A percentile compares a stretch with the other conserved stretches of the same genome.
Conservation (phyloP, 2,888 invertebrate genomes). For the Lasioglossum lativentre region DNA sequence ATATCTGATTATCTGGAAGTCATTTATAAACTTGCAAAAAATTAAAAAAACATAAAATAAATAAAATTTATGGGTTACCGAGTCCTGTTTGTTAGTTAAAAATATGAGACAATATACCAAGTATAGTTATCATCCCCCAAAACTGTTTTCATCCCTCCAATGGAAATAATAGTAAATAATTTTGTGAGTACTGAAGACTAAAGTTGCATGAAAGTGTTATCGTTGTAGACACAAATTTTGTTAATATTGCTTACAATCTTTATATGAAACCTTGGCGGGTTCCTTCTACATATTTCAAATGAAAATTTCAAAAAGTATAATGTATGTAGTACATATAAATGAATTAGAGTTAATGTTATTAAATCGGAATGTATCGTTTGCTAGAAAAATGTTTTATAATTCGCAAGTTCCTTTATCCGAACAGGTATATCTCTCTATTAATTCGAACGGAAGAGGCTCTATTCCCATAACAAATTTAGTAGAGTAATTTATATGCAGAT, state of each 20-base stretch:
- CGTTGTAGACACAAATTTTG: too few species aligned
- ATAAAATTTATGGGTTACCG: too few species aligned
- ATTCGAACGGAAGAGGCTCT: background rate
- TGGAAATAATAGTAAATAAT: too few species aligned
- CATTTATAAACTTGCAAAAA: too few species aligned
- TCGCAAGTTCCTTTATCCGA: background rate
- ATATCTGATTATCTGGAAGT: too few species aligned
- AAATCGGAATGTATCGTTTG: background rate
- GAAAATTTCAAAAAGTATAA: background rate
- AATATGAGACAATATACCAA: background rate
- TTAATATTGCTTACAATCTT: too few species aligned
- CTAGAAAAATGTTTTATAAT: background rate
- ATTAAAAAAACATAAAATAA: too few species aligned
- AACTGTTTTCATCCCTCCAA: too few species aligned
- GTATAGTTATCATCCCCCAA: background rate
- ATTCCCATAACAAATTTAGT: background rate
- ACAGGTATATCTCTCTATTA: background rate
- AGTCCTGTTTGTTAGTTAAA: background rate
- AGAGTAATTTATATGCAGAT: conserved; percentile 10
- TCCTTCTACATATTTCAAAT: background rate
- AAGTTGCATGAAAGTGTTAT: too few species aligned
- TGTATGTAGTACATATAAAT: too few species aligned
- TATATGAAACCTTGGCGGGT: too few species aligned
- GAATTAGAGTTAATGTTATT: background rate
- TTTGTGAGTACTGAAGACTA: too few species aligned